Evolutionary conservation across 2,888 invertebrate species (phyloP).

Genomic region (Athalia cordata): DNA sequence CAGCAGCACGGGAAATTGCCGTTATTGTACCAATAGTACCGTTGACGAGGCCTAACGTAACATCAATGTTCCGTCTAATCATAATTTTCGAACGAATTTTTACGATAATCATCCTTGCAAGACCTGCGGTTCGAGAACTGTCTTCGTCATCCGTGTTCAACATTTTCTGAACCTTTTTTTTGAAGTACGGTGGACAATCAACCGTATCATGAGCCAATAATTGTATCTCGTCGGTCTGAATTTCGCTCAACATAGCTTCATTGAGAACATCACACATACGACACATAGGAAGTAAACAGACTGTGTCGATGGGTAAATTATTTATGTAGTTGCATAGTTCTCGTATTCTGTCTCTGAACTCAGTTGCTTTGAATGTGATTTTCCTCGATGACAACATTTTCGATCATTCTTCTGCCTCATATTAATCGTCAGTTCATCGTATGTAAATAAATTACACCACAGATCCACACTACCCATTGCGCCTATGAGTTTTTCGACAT

Average conservation of each 20-base stretch:
- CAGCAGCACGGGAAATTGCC: conserved; percentile 44
- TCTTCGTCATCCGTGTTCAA: conserved; percentile 53
- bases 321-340: no score
- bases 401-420: conserved; percentile 57
- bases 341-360: no score
- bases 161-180: conserved; percentile 50
- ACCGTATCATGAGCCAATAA: no score
- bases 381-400: conserved; percentile 44
- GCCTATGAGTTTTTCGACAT: conserved; percentile 56
- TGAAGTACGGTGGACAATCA: neutral
- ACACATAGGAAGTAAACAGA: no score
- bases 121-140: conserved; percentile 54
- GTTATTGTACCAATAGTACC: conserved; percentile 55
- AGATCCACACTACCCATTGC: conserved; percentile 55
- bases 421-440: conserved; percentile 61
- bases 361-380: neutral
- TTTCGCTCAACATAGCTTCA: no score
- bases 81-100: conserved; percentile 52
- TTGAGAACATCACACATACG: no score
- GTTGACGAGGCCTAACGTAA: conserved; percentile 58
- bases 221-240: no score
- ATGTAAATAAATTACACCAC: conserved; percentile 59
- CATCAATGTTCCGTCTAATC: conserved; percentile 58
- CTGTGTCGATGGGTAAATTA: no score
- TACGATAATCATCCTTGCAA: conserved; percentile 46